Base-by-base conservation (phyloP, 2,888 invertebrate genomes). In the Anaspis maculata region DNA sequence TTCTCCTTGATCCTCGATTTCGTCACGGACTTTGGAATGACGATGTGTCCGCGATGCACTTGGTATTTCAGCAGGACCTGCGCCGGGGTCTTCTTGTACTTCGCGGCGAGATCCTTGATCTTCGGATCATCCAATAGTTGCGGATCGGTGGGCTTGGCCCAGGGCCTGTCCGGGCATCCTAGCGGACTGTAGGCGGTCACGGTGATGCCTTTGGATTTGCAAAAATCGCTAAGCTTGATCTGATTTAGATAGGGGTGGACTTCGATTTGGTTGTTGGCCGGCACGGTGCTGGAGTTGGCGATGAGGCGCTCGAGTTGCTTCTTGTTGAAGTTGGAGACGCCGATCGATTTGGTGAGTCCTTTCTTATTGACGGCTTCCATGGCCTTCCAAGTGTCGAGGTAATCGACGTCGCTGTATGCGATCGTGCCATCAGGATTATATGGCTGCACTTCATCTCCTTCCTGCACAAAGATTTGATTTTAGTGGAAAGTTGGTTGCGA, bases 131-230 rank as follows among this genome's bases (percentile, higher is more conserved):
- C 80, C 57, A 88, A 56, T 5, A 88, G 65, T 41, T 76, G 75
- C 0, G 80, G 79, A 34, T 85, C 83, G 0, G 66, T 82, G 1
- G 83, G 79, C 57, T 81, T 75, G 2, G 81, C 83, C 79, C 83
- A 88, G 10, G 87, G 85, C 34, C 86, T 72, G 56, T 86, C 86
- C 0, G 85, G 86, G 1, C 84, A 84, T 7, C 87, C 89, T 10
- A 90, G 69, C 0, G 88, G 87, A 49, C 85, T 85, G 68, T 90
- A 92, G 0, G 84, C 89, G 0, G 85, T 87, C 2, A 90, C 59
- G 4, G 67, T 64, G 30, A 91, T 77, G 28, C 70, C 74, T 11
- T 71, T 75, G 1, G 74, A 66, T 43, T 74, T 74, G 59, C 87
- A 83, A 57, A 76, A 83, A 1, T 76, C 73, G 24, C 79, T 76